Conservation (phyloP, 2,888 invertebrate species). For the Hartigia nigra region DNA sequence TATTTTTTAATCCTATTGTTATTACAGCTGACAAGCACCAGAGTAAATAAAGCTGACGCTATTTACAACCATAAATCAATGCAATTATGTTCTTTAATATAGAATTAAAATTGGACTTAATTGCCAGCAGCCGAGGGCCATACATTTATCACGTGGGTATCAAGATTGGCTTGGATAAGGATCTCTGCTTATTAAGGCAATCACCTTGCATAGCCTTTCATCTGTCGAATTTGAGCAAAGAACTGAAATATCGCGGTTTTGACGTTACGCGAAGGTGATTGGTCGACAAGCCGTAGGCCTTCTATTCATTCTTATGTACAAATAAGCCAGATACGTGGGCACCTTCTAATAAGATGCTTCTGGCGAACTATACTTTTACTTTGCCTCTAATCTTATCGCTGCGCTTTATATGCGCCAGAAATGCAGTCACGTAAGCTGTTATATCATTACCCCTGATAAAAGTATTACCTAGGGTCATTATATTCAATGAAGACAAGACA, state of each 20-base stretch:
- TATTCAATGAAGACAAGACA: neutral
- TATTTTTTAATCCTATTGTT: neutral
- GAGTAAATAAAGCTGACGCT: neutral
- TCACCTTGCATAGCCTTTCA: constrained; percentile 7
- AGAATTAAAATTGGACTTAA: constrained; percentile 11
- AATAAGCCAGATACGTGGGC: neutral
- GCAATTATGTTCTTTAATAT: neutral
- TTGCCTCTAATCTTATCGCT: neutral
- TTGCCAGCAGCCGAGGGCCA: neutral
- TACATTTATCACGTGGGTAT: constrained; percentile 2
- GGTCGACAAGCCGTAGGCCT: neutral
- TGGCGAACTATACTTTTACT: neutral
- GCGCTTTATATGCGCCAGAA: neutral
- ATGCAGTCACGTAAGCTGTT: neutral
- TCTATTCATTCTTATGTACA: neutral
- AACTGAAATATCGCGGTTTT: constrained; percentile 1
- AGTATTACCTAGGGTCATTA: neutral
- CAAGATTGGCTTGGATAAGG: neutral
- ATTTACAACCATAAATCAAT: neutral
- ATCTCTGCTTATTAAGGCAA: neutral
- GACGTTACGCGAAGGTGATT: neutral
- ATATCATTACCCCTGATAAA: neutral
- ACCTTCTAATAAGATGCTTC: neutral
- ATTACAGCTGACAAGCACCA: neutral
- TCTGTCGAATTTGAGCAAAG: constrained; percentile 7